Percentiles rank a stretch among this genome's conserved stretches.
Evolutionary conservation across 2,113 vertebrate species (phyloP).

Genomic region (Oophaga pumilio): DNA sequence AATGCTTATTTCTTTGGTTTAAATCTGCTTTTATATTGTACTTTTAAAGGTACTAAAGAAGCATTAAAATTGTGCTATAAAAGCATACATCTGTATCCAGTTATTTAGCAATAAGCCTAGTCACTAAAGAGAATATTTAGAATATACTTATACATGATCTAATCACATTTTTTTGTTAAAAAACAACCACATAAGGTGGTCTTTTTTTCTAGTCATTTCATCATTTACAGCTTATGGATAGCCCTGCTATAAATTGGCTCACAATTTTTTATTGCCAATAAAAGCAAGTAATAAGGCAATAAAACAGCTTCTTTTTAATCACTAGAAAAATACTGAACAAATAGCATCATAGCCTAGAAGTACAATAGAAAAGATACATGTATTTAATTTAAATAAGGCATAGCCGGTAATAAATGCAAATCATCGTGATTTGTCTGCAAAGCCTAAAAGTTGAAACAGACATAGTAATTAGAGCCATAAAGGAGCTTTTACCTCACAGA

Average conservation of each 20-base stretch:
- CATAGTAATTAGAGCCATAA: slow-evolving; percentile 3
- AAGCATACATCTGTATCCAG: slow-evolving; percentile 31
- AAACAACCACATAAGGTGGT: neutral
- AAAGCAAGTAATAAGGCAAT: slow-evolving; percentile 51
- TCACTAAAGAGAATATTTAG: neutral
- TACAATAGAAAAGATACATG: slow-evolving; percentile 42
- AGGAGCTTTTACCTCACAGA: neutral
- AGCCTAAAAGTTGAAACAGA: neutral
- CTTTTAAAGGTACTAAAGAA: slow-evolving; percentile 27
- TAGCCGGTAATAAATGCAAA: slow-evolving; percentile 27
- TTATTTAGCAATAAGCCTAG: slow-evolving; percentile 39
- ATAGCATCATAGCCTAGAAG: slow-evolving; percentile 28
- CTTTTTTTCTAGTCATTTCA: slow-evolving; percentile 21
- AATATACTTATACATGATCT: slow-evolving; percentile 17
- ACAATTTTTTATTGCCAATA: slow-evolving; percentile 50
- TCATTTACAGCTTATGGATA: slow-evolving; percentile 34
- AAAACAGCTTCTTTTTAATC: slow-evolving; percentile 42
- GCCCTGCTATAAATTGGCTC: slow-evolving; percentile 17
- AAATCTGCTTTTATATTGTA: slow-evolving; percentile 39
- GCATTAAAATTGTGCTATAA: slow-evolving; percentile 10
- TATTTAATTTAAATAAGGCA: slow-evolving; percentile 48
- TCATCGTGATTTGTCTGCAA: slow-evolving; percentile 2
- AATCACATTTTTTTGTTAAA: slow-evolving; percentile 20
- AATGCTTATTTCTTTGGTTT: slow-evolving; percentile 26
- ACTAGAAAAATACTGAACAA: slow-evolving; percentile 40